Evolutionary conservation across 2,888 invertebrate genomes (phyloP).

Genomic region (Stenolophus ochropezus): DNA sequence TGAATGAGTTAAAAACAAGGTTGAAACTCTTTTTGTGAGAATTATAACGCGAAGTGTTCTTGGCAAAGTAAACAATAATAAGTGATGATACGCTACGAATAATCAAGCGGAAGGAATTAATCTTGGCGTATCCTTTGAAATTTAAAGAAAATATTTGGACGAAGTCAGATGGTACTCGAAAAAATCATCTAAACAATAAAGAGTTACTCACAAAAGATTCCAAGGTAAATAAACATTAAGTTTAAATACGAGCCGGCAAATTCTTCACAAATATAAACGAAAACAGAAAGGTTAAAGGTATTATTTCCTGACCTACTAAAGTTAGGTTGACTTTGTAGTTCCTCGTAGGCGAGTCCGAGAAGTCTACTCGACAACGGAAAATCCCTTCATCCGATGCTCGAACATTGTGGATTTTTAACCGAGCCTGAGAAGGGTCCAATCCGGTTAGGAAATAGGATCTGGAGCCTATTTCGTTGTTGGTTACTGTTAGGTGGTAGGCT

Average conservation of each 20-base stretch:
- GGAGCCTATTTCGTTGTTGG: conserved; percentile 83
- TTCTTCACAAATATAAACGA: not conserved
- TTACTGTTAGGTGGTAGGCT: conserved; percentile 84
- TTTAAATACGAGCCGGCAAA: not conserved
- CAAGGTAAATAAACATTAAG: conserved; percentile 17
- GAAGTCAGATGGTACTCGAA: conserved; percentile 16
- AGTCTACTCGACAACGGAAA: conserved; percentile 92
- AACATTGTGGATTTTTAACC: conserved; percentile 84
- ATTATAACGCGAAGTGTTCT: not conserved
- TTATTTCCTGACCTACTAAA: conserved; percentile 84
- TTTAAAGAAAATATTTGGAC: conserved; percentile 22
- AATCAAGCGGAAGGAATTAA: conserved; percentile 28
- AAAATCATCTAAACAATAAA: conserved; percentile 43
- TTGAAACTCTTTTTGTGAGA: not conserved
- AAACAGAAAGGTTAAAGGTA: not conserved
- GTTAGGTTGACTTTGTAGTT: conserved; percentile 91
- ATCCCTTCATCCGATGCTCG: conserved; percentile 85
- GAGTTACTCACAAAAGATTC: conserved; percentile 27
- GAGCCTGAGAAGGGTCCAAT: conserved; percentile 83
- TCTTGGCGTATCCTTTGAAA: conserved; percentile 27
- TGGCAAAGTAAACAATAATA: not conserved
- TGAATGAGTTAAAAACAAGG: not conserved
- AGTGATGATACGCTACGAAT: not conserved
- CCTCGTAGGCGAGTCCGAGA: conserved; percentile 89
- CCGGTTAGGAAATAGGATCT: conserved; percentile 84